These are phyloP conservation scores for Strix uralensis DNA, from an alignment of 2,113 vertebrate species.

Conservation along the genomic window DNA sequence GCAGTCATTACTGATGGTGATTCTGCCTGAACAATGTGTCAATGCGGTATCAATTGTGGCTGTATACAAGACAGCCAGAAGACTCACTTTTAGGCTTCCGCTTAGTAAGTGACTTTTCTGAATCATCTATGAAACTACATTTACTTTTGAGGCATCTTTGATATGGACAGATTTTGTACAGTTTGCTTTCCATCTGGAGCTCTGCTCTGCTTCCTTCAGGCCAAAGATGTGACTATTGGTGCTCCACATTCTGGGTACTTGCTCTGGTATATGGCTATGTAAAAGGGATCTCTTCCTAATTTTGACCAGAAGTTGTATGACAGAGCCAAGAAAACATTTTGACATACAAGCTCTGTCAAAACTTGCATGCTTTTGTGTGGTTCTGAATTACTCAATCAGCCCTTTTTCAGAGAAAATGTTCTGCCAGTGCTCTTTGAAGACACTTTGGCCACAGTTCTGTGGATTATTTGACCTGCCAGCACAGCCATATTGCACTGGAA, in stretches of 20 bases:
- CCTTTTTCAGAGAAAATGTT: not conserved
- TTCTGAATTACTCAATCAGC: not conserved
- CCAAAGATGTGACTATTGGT: not conserved
- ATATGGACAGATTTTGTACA: not conserved
- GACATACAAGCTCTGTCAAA: rapidly evolving
- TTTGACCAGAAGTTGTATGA: not conserved
- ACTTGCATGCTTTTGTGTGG: rapidly evolving
- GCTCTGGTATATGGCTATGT: not conserved
- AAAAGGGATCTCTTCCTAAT: not conserved
- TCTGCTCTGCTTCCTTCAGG: not conserved
- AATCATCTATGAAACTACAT: not conserved
- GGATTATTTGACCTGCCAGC: not conserved
- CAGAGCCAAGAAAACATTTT: not conserved
- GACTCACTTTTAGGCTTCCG: not conserved
- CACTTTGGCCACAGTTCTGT: not conserved
- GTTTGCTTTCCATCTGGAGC: not conserved
- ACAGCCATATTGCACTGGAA: not conserved
- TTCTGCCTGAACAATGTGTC: not conserved
- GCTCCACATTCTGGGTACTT: not conserved
- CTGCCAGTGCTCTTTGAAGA: not conserved
- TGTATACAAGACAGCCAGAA: not conserved
- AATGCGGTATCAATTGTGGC: too few species aligned
- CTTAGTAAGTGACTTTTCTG: not conserved
- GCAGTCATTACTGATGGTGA: not conserved
- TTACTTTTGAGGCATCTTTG: not conserved